A percentile compares a stretch with the other conserved stretches of the same genome.
These are phyloP conservation scores for Acanthisitta chloris DNA, from an alignment of 2,113 vertebrate species.

Conservation along the genomic window DNA sequence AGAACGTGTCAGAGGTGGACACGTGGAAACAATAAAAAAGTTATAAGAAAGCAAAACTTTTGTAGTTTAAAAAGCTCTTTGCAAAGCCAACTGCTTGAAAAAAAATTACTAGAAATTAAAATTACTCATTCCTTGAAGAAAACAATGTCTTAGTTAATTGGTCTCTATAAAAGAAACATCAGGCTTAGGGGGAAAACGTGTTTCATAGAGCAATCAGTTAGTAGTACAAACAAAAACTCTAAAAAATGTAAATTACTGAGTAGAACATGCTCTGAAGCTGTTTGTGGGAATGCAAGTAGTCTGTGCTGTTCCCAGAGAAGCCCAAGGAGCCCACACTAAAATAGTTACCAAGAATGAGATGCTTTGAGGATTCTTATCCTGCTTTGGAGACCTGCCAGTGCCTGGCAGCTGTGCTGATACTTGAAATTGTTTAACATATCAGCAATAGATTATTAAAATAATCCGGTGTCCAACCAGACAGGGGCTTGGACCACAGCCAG, in stretches of 20 bases:
- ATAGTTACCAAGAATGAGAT: conserved; percentile 20
- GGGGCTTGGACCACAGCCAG: neutral
- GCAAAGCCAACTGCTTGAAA: conserved; percentile 14
- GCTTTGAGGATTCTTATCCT: neutral
- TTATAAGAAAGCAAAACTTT: neutral
- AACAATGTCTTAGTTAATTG: conserved; percentile 59
- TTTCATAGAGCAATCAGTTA: conserved; percentile 49
- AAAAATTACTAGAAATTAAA: conserved; percentile 59
- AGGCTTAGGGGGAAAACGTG: neutral
- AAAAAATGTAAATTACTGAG: neutral
- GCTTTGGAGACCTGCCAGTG: neutral
- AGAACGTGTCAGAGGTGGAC: neutral
- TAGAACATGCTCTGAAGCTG: neutral
- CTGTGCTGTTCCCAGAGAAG: neutral
- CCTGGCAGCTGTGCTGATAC: neutral
- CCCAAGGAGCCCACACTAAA: conserved; percentile 13
- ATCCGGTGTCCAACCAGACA: neutral
- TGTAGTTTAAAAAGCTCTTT: neutral
- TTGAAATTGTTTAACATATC: neutral
- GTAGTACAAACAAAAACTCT: conserved; percentile 58
- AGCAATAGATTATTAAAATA: neutral
- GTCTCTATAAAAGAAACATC: conserved; percentile 42
- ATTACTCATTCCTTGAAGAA: conserved; percentile 48
- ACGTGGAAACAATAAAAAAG: neutral
- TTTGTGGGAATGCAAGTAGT: neutral